Evolutionary conservation across 2,888 invertebrate genomes (phyloP), one percentile per base, ranked within the genome.

Genomic region (Lucinisca nassula): DNA sequence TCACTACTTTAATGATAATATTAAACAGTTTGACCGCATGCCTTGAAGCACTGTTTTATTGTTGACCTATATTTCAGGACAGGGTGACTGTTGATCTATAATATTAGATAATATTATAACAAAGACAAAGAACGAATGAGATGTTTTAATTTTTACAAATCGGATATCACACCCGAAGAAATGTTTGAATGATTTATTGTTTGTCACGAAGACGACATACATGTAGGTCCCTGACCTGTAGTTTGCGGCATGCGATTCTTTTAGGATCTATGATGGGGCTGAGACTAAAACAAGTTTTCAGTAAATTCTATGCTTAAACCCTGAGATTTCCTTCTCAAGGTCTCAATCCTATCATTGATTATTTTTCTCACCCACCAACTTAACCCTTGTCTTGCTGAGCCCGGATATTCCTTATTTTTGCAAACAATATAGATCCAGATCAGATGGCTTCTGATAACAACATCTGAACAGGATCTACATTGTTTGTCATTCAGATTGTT

Each of bases 171-270:
- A 55, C n/a, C 4, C n/a, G 55, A n/a, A 14, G n/a, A 55, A 55
- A 55, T 55, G n/a, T 55, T 55, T 55, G 55, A n/a, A n/a, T 55
- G 55, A 55, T 55, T 55, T 55, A 55, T 55, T n/a, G 55, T 55
- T 17, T 21, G 55, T n/a, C 55, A 6, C n/a, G 8, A 55, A n/a
- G 4, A 21, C 10, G n/a, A n/a, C 8, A 55, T 55, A 21, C 4
- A 8, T 55, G 21, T 55, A 21, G n/a, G n/a, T 17, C 55, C 4
- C 21, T 6, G 4, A 55, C 4, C 4, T n/a, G 21, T 55, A n/a
- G n/a, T 8, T n/a, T 14, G 21, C 21, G n/a, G 8, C 21, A n/a
- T 55, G 17, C n/a, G 10, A 55, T 21, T 6, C 4, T 14, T 8
- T n/a, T 14, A 4, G 21, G 4, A 8, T 55, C 21, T 8, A 55